A percentile compares a stretch with the other conserved stretches of the same genome.
These are phyloP conservation scores for Scolanthus callimorphus DNA, from an alignment of 92 coral and sea anemone genomes.

Conservation along the genomic window DNA sequence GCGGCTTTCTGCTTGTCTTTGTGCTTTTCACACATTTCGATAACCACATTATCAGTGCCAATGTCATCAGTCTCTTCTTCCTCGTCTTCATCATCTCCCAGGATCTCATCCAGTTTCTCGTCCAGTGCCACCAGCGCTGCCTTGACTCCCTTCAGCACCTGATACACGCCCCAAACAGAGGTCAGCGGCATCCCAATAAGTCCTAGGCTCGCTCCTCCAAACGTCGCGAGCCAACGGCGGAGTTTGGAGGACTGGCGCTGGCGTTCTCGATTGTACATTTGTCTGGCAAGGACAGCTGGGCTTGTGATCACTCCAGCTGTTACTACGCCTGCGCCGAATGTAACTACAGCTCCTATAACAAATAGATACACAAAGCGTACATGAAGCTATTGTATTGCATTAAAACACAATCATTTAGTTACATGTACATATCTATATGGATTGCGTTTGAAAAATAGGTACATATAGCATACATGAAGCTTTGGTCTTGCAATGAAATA, in stretches of 20 bases:
- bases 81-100: not conserved
- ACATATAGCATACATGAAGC: no score
- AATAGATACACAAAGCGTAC: no score
- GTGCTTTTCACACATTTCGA: no score
- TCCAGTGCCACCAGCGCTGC: not conserved
- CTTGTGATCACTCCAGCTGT: slow-evolving; percentile 31
- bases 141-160: slow-evolving; percentile 8
- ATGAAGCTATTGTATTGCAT: no score
- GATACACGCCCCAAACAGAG: slow-evolving; percentile 44
- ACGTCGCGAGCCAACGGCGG: slow-evolving; percentile 2
- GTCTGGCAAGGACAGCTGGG: slow-evolving; percentile 34
- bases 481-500: no score
- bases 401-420: no score
- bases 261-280: slow-evolving; percentile 9
- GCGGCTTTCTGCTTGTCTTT: no score
- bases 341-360: not conserved
- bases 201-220: slow-evolving; percentile 31
- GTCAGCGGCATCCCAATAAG: slow-evolving; percentile 22
- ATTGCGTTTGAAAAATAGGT: no score
- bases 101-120: not conserved
- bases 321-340: slow-evolving; percentile 25
- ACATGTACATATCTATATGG: no score
- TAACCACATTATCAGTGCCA: not conserved
- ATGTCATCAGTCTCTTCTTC: not conserved
- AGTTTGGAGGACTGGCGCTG: slow-evolving; percentile 6